A percentile compares a stretch with the other conserved stretches of the same genome.
Evolutionary conservation across 1,140 invertebrate species (phyloP).

Genomic region (Vollenhovia emeryi): DNA sequence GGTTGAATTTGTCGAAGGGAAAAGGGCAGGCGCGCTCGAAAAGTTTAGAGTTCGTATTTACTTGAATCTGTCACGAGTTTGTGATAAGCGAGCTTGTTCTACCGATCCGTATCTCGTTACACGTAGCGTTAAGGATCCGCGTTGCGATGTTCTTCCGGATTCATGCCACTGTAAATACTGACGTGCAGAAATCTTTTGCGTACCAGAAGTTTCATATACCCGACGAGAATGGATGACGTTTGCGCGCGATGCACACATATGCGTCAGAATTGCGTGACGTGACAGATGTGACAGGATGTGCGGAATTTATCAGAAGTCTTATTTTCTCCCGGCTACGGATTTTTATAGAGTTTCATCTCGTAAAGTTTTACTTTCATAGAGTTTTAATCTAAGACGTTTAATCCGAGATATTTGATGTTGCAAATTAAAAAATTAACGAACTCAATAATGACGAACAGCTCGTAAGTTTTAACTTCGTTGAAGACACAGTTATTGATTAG

Average conservation of each 20-base stretch:
- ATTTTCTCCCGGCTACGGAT: not conserved
- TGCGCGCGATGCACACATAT: constrained; percentile 30
- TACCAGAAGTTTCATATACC: constrained; percentile 28
- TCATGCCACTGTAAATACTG: constrained; percentile 39
- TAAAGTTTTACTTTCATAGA: not conserved
- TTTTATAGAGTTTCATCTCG: not conserved
- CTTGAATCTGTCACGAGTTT: not conserved
- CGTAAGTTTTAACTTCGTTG: not conserved
- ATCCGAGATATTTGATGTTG: not conserved
- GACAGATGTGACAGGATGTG: constrained; percentile 19
- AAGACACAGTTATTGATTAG: not conserved
- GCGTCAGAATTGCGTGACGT: constrained; percentile 32
- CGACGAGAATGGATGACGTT: constrained; percentile 47
- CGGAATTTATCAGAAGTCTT: constrained; percentile 32
- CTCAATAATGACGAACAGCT: not conserved
- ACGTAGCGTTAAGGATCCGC: not conserved
- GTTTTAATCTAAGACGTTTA: not conserved
- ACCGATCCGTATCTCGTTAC: not conserved
- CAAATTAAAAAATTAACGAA: constrained; percentile 16
- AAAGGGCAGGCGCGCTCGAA: not conserved
- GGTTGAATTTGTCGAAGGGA: not conserved
- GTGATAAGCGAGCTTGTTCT: not conserved
- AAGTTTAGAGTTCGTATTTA: not conserved
- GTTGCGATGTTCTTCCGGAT: not conserved
- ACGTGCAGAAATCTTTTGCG: constrained; percentile 27